Percentiles rank a stretch among this genome's conserved stretches.
Conservation (phyloP, 1,140 invertebrate species). For the Charaxes varanes region DNA sequence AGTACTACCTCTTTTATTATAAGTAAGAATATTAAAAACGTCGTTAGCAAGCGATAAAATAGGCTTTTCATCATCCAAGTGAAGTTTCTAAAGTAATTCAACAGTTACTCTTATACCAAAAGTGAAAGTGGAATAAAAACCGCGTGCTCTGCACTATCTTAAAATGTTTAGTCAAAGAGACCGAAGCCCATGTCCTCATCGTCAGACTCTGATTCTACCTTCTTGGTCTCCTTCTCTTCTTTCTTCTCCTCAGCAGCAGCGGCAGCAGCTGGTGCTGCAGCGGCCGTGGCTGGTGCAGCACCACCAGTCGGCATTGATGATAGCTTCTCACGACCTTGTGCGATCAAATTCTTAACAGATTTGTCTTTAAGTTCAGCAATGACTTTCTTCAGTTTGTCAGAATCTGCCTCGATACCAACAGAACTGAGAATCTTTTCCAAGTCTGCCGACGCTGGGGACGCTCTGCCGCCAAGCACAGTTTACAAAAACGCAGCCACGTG, state of each 20-base stretch:
- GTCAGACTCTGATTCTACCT: no score
- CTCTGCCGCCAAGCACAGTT: constrained; percentile 92
- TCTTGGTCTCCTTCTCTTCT: no score
- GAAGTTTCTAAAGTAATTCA: no score
- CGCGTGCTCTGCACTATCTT: no score
- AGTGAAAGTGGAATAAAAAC: no score
- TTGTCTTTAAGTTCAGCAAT: constrained; percentile 92
- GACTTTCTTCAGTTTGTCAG: constrained; percentile 89
- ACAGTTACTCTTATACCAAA: no score
- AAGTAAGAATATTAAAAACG: no score
- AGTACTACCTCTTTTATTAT: no score
- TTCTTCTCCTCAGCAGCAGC: constrained; percentile 81
- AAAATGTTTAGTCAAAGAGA: no score
- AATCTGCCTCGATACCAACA: constrained; percentile 95
- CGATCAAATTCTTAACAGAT: constrained; percentile 90
- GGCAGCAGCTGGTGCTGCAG: constrained; percentile 73
- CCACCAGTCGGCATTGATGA: constrained; percentile 87
- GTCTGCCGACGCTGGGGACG: constrained; percentile 84
- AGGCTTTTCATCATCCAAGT: no score
- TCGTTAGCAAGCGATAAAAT: no score
- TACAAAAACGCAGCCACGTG: constrained; percentile 99
- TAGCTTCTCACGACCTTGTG: constrained; percentile 85
- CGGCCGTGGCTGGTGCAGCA: constrained; percentile 76
- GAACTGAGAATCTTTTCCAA: constrained; percentile 96
- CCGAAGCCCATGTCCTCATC: no score